Conservation (phyloP, 2,888 invertebrate species). For the Mycalesis mineus region DNA sequence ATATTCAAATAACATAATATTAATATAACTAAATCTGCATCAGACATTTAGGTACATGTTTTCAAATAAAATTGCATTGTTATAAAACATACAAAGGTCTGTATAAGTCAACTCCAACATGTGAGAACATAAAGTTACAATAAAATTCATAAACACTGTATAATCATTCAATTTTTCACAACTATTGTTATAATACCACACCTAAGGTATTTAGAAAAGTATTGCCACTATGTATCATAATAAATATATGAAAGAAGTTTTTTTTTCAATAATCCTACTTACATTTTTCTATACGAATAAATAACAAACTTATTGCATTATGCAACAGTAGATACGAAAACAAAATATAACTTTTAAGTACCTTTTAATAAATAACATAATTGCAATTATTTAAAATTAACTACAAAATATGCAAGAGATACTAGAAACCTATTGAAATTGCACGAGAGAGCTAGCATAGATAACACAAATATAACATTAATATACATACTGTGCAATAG, state of each 20-base stretch:
- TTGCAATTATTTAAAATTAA: conserved; percentile 28
- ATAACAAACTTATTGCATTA: conserved; percentile 49
- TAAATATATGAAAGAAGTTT: conserved; percentile 58
- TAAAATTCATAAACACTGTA: conserved; percentile 27
- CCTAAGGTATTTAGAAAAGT: conserved; percentile 75
- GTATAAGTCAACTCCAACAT: conserved; percentile 25
- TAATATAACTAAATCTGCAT: conserved; percentile 62
- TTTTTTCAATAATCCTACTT: conserved; percentile 45
- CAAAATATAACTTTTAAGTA: conserved; percentile 58
- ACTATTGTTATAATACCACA: conserved; percentile 69
- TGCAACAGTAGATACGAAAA: conserved; percentile 45
- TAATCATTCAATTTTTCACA: conserved; percentile 39
- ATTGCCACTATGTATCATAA: conserved; percentile 73
- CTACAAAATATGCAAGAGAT: conserved; percentile 42
- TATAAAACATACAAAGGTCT: conserved; percentile 64
- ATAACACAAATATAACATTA: conserved; percentile 47
- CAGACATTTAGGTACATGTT: conserved; percentile 55
- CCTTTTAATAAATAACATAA: conserved; percentile 53
- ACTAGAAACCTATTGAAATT: conserved; percentile 50
- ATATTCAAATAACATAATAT: no score
- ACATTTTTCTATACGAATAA: conserved; percentile 46
- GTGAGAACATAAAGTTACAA: conserved; percentile 14
- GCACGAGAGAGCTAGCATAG: conserved; percentile 60
- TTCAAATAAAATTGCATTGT: conserved; percentile 62
- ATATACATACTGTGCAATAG: conserved; percentile 58